Conservation (phyloP, 92 coral and sea anemone genomes). For the Paramuricea clavata region DNA sequence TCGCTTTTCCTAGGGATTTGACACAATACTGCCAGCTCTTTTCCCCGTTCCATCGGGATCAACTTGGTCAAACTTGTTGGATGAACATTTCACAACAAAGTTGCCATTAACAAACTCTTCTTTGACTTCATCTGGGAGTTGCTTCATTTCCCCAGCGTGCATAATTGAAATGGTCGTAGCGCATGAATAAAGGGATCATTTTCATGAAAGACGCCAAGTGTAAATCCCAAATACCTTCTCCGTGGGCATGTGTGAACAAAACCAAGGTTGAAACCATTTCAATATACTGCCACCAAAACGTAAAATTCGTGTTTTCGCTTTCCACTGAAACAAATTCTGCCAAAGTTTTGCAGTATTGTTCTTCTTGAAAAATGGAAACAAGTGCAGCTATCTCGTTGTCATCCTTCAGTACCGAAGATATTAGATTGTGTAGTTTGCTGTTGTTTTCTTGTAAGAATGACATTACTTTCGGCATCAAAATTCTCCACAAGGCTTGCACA, state of each 20-base stretch:
- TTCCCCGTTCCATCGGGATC: conserved; percentile 60
- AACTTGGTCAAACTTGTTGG: conserved; percentile 43
- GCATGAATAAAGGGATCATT: conserved; percentile 56
- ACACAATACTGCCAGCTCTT: conserved; percentile 43
- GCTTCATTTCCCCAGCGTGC: conserved; percentile 70
- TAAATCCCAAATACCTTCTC: conserved; percentile 71
- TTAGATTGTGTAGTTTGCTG: conserved; percentile 32
- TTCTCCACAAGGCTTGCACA: conserved; percentile 62
- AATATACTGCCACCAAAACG: conserved; percentile 69
- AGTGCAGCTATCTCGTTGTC: conserved; percentile 35
- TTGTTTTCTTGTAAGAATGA: conserved; percentile 49
- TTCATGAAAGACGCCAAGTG: conserved; percentile 44
- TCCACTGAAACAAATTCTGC: conserved; percentile 48
- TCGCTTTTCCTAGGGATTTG: conserved; percentile 1
- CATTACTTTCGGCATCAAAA: conserved; percentile 53
- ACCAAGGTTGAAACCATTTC: conserved; percentile 71
- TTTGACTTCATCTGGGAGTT: conserved; percentile 55
- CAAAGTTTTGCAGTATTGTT: conserved; percentile 39
- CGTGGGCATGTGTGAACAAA: conserved; percentile 68
- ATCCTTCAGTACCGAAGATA: conserved; percentile 18
- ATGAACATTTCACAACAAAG: conserved; percentile 44
- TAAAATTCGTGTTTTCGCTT: conserved; percentile 58
- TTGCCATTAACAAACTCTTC: conserved; percentile 55
- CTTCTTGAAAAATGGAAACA: conserved; percentile 42
- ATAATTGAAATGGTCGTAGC: conserved; percentile 51